Conservation (phyloP, 2,113 vertebrate genomes). For the Coreoperca whiteheadi region DNA sequence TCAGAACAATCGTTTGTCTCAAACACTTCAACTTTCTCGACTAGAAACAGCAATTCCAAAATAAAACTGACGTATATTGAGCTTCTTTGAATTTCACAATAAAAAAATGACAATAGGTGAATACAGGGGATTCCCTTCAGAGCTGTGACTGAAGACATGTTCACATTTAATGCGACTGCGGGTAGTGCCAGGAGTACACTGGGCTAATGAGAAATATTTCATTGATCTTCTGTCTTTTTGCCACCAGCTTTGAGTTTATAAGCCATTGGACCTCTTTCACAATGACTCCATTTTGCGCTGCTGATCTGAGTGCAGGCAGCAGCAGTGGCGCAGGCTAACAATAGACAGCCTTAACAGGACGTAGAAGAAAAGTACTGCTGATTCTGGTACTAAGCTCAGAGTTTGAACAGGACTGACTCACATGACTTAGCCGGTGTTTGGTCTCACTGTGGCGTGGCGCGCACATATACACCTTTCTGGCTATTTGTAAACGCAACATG, state of each 20-base stretch:
- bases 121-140: background rate
- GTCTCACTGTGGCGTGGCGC: background rate
- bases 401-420: background rate
- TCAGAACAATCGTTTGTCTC: no score
- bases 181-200: background rate
- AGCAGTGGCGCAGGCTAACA: background rate
- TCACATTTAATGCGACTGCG: background rate
- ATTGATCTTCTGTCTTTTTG: conserved; percentile 9
- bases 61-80: background rate
- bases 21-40: no score
- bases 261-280: conserved; percentile 4
- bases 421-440: background rate
- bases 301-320: conserved; percentile 3
- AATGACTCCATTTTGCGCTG: conserved; percentile 16
- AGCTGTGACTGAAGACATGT: background rate
- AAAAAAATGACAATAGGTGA: background rate
- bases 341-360: conserved; percentile 1
- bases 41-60: background rate
- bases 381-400: conserved; percentile 21
- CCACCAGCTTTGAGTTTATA: background rate
- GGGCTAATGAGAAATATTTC: background rate
- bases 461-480: background rate
- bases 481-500: background rate
- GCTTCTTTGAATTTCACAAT: no score
- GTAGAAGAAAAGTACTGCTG: conserved; percentile 3